A percentile compares a stretch with the other conserved stretches of the same genome.
Evolutionary conservation across 2,888 invertebrate species (phyloP).

Genomic region (Rhabditophanes sp.): DNA sequence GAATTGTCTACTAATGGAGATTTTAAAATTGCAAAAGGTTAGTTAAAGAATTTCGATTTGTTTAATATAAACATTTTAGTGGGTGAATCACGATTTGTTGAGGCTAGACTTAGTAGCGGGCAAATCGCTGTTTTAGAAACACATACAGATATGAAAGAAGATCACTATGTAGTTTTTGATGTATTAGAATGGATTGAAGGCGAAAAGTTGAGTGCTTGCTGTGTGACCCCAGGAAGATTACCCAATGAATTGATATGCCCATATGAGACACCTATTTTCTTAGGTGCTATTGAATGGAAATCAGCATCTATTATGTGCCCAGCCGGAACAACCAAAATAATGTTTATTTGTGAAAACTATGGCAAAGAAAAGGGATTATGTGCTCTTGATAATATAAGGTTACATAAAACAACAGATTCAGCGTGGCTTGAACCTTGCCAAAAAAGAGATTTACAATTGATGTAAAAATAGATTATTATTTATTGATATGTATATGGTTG

Average conservation of each 20-base stretch:
- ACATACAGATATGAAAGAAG: slow-evolving; percentile 17
- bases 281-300: slow-evolving; percentile 6
- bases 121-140: slow-evolving; percentile 23
- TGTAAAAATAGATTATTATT: too few species aligned
- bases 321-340: slow-evolving; percentile 13
- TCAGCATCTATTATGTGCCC: slow-evolving; percentile 6
- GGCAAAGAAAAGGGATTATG: slow-evolving; percentile 18
- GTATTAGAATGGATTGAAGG: slow-evolving; percentile 12
- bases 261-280: slow-evolving; percentile 4
- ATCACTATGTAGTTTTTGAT: slow-evolving; percentile 13
- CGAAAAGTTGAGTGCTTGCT: slow-evolving; percentile 11
- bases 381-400: slow-evolving; percentile 26
- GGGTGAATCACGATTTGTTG: slow-evolving; percentile 20
- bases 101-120: slow-evolving; percentile 19
- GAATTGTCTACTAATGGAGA: slow-evolving; percentile 9
- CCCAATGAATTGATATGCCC: slow-evolving; percentile 10
- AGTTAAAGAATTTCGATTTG: slow-evolving; percentile 1
- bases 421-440: slow-evolving; percentile 29
- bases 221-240: slow-evolving; percentile 3
- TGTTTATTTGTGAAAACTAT: slow-evolving; percentile 34
- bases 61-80: slow-evolving; percentile 14
- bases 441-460: too few species aligned
- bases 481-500: too few species aligned
- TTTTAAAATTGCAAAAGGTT: slow-evolving; percentile 8
- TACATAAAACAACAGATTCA: slow-evolving; percentile 21